These are phyloP conservation scores for Drosophila mercatorum DNA, from an alignment of 2,888 invertebrate genomes.

Conservation along the genomic window DNA sequence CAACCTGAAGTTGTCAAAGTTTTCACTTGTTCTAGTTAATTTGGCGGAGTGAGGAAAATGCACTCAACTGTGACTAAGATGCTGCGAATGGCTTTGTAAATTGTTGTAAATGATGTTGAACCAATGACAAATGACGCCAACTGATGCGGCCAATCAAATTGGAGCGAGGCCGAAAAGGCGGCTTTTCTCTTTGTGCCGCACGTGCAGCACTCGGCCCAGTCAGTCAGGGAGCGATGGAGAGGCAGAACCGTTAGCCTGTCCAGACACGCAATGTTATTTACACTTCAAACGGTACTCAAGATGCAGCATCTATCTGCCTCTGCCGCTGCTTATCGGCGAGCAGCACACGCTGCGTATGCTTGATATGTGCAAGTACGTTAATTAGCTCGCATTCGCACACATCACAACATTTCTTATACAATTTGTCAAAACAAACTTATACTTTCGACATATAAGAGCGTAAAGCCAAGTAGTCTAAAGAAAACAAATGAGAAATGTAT, in stretches of 20 bases:
- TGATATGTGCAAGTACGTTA: conserved; percentile 40
- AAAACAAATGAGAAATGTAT: conserved; percentile 8
- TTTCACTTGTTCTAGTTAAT: conserved; percentile 72
- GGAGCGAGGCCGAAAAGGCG: conserved; percentile 50
- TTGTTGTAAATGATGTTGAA: conserved; percentile 70
- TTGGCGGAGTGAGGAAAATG: neutral
- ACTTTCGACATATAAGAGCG: conserved; percentile 77
- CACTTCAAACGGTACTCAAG: conserved; percentile 30
- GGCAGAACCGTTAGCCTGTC: conserved; percentile 37
- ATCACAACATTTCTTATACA: conserved; percentile 67
- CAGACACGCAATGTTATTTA: conserved; percentile 48
- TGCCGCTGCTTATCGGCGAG: neutral
- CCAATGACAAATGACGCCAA: conserved; percentile 74
- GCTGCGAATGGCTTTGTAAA: conserved; percentile 42
- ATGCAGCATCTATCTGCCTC: conserved; percentile 9
- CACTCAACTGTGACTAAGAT: conserved; percentile 60
- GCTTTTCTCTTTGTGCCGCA: conserved; percentile 28
- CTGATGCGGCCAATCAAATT: conserved; percentile 61
- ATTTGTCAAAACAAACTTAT: conserved; percentile 80
- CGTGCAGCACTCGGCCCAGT: conserved; percentile 20
- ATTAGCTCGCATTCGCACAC: conserved; percentile 63
- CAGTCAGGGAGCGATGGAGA: neutral
- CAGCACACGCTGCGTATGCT: conserved; percentile 46
- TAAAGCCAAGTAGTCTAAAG: conserved; percentile 36
- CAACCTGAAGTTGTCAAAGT: conserved; percentile 31